Evolutionary conservation across 2,797 vertebrate genomes (phyloP).

Genomic region (Sebastiscus albofasciatus): DNA sequence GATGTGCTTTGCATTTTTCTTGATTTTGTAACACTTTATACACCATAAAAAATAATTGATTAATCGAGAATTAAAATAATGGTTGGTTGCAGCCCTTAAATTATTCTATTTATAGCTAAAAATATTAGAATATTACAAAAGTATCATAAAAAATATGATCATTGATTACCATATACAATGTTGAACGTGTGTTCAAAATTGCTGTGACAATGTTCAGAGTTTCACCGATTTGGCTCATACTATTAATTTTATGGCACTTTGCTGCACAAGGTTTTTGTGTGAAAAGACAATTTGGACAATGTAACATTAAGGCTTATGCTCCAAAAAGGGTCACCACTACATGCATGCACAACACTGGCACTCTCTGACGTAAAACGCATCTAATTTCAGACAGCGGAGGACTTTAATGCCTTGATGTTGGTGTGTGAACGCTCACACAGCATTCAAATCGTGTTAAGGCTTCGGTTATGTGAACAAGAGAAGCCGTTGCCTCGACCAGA

Average conservation of each 20-base stretch:
- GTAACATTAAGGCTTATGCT: neutral
- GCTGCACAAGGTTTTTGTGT: neutral
- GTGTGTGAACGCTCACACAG: constrained; percentile 29
- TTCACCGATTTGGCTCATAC: neutral
- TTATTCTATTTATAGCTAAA: neutral
- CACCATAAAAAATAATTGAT: neutral
- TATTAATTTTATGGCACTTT: constrained; percentile 7
- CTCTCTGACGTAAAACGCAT: neutral
- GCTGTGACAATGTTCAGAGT: neutral
- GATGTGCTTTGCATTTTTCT: neutral
- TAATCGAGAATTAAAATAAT: neutral
- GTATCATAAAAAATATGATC: neutral
- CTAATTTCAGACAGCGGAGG: constrained; percentile 30
- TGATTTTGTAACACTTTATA: neutral
- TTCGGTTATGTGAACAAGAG: constrained; percentile 5
- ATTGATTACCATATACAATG: neutral
- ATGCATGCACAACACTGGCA: neutral
- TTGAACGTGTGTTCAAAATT: neutral
- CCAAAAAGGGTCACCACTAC: neutral
- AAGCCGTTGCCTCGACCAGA: constrained; percentile 34
- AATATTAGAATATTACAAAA: neutral
- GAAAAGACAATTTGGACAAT: constrained; percentile 2
- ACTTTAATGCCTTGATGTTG: constrained; percentile 19
- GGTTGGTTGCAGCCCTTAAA: neutral
- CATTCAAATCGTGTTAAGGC: constrained; percentile 38